These are phyloP conservation scores for Pristiophorus japonicus DNA, from an alignment of 2,113 vertebrate genomes.

Conservation along the genomic window DNA sequence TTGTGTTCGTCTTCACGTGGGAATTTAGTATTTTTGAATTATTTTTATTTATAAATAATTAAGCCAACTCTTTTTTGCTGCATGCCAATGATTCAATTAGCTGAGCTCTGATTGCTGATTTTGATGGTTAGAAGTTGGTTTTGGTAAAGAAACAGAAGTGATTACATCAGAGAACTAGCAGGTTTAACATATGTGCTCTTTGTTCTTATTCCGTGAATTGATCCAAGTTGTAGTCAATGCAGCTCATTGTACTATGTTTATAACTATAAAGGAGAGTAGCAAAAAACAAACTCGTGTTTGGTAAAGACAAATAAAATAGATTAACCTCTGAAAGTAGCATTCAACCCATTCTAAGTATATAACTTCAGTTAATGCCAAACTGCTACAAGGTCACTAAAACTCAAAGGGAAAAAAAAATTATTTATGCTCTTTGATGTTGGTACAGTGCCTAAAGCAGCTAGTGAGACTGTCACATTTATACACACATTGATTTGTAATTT, in stretches of 20 bases:
- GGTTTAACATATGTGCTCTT: not conserved
- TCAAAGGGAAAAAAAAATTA: not conserved
- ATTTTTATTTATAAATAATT: not conserved
- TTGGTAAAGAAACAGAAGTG: not conserved
- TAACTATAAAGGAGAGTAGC: not conserved
- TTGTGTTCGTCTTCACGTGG: not conserved
- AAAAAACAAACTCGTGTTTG: not conserved
- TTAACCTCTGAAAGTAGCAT: not conserved
- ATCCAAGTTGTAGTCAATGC: not conserved
- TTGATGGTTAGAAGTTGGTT: not conserved
- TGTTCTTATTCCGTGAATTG: not conserved
- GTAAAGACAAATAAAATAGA: not conserved
- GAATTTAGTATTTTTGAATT: not conserved
- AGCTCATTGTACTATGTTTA: not conserved
- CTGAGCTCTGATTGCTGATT: not conserved
- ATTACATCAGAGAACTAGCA: not conserved
- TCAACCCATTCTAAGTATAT: not conserved
- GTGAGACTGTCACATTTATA: not conserved
- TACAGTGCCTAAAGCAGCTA: not conserved
- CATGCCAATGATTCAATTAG: not conserved
- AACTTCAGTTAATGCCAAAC: not conserved
- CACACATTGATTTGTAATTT: not conserved
- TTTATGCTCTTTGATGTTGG: not conserved
- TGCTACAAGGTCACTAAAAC: not conserved
- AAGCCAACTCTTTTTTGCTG: not conserved